Conservation (phyloP, 2,888 invertebrate genomes). For the Eupithecia vulgata region DNA sequence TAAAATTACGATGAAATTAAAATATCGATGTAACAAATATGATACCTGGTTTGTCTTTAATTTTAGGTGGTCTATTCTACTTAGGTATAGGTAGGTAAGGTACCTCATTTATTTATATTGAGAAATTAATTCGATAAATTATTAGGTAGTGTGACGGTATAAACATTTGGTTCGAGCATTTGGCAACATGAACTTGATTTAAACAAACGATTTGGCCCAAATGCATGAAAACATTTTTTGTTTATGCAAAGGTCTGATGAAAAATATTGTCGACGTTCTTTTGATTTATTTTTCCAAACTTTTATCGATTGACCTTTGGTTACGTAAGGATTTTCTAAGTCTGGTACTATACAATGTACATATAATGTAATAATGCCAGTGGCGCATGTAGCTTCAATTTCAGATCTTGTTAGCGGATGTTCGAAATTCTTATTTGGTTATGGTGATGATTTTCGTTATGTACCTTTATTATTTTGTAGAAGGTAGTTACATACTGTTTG, state of each 20-base stretch:
- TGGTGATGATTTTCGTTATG: conserved; percentile 36
- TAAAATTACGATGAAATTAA: conserved; percentile 85
- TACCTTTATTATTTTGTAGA: conserved; percentile 22
- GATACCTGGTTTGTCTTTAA: conserved; percentile 70
- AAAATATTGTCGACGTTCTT: neutral
- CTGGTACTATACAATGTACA: no score
- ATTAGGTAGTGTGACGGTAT: neutral
- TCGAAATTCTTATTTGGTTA: neutral
- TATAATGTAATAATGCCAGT: neutral
- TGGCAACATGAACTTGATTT: conserved; percentile 50
- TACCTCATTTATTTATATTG: neutral
- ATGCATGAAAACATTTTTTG: neutral
- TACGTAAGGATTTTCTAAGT: neutral
- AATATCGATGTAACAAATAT: conserved; percentile 83
- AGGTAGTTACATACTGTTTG: conserved; percentile 36
- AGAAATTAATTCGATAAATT: neutral
- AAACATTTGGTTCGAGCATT: conserved; percentile 39
- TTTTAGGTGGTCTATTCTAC: neutral
- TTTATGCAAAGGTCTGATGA: neutral
- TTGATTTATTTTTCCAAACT: neutral
- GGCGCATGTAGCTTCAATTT: neutral
- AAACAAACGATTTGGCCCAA: conserved; percentile 46
- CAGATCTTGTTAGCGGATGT: conserved; percentile 4
- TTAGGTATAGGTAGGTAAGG: neutral
- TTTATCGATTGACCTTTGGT: neutral